Base-by-base conservation (phyloP, 2,113 vertebrate genomes). In the Clarias batrachus region DNA sequence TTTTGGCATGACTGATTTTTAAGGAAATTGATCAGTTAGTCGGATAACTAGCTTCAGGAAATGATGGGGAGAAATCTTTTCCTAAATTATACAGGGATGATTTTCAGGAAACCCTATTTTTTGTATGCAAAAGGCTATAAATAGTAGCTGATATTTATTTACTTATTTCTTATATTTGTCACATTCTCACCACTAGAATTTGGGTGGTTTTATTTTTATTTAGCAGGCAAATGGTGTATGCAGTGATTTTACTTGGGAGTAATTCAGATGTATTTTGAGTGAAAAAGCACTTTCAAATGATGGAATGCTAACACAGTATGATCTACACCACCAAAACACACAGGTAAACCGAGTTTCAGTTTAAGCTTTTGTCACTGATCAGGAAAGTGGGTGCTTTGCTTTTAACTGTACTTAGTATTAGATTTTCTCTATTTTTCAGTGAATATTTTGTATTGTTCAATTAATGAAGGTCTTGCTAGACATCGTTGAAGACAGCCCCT, bases 321-420 rank as follows among this genome's bases (percentile, higher is more conserved):
- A 59, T 27, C 30, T 73, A 60, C 19, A 62, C 12, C 27, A 80
- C 3, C 54, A 73, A 71, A 82, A 84, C 60, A 70, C 16, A 76
- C 86, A 84, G 85, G 48, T 74, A n/a, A 71, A 68, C 14, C 63
- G 21, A 54, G 82, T 68, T 73, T 37, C 27, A 74, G 63, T 85
- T 70, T 27, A 78, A 79, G 21, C 21, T 73, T 65, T 41, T 37
- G 25, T 74, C 59, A 81, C 86, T 89, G 85, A 86, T 37, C 19
- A 82, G 59, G 85, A 84, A 84, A 65, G 9, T 33, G 25, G 84
- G 80, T 83, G 81, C 79, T 88, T 17, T 87, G 89, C 92, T 87
- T 92, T 91, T 82, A 76, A 88, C 89, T 89, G 89, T 88, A 91
- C 90, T 87, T 84, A 88, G 83, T 87, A 78, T 80, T n/a, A 89